Conservation (phyloP, 2,888 invertebrate genomes). For the Drosophila parthenogenetica region DNA sequence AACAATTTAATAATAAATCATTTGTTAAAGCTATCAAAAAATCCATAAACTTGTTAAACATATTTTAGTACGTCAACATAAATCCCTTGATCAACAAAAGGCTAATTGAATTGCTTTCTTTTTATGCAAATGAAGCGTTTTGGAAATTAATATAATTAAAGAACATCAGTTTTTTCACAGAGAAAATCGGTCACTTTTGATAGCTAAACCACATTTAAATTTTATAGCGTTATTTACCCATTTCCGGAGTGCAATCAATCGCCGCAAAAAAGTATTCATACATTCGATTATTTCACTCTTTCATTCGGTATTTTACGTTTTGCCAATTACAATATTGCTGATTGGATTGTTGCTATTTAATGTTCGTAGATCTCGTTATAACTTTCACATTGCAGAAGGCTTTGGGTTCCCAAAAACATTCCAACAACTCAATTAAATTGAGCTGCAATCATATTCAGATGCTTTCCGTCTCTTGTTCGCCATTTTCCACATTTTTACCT, state of each 20-base stretch:
- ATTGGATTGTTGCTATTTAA: conserved; percentile 72
- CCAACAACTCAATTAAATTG: conserved; percentile 74
- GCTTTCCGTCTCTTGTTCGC: conserved; percentile 24
- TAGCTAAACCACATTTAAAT: conserved; percentile 29
- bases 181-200: conserved; percentile 12
- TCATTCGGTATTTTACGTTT: conserved; percentile 66
- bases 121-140: background rate
- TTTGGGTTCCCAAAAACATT: conserved; percentile 31
- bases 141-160: conserved; percentile 25
- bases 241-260: conserved; percentile 71
- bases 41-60: background rate
- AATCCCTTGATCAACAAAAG: conserved; percentile 5
- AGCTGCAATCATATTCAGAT: conserved; percentile 73
- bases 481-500: conserved; percentile 35
- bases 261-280: conserved; percentile 70
- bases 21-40: background rate
- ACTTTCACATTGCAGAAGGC: conserved; percentile 14
- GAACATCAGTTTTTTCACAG: too few relatives aligned
- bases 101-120: conserved; percentile 8
- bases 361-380: conserved; percentile 1
- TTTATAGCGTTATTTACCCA: conserved; percentile 49
- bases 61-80: background rate
- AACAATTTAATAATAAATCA: too few relatives aligned
- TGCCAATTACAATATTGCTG: conserved; percentile 72
- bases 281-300: conserved; percentile 54